phyloP scores from a whole-genome alignment of 2,888 invertebrate genomes.

The Parochlus steinenii region DNA sequence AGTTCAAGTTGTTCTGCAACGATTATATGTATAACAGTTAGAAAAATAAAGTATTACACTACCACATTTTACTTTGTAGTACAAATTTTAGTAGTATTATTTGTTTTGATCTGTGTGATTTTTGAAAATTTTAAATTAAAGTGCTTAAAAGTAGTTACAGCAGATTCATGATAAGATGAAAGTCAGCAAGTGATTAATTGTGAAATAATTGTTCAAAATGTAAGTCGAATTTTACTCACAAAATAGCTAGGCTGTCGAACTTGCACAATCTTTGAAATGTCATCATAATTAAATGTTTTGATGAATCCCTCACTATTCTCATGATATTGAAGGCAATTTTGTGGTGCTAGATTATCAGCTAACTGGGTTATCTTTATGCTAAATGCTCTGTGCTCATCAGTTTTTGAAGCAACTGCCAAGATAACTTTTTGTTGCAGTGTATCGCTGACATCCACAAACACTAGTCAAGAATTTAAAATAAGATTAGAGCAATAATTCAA shows the following conservation, averaged over 20 bases:
- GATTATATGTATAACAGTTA: background rate
- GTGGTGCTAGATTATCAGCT: constrained; percentile 32
- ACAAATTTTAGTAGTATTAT: background rate
- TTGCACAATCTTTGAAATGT: constrained; percentile 36
- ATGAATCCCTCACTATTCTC: constrained; percentile 40
- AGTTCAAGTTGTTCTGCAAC: constrained; percentile 62
- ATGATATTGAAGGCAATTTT: constrained; percentile 49
- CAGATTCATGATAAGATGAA: background rate
- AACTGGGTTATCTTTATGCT: constrained; percentile 44
- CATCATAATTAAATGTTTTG: constrained; percentile 55
- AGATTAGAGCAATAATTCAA: constrained; percentile 5
- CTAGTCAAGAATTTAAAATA: constrained; percentile 29
- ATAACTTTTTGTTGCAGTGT: constrained; percentile 41
- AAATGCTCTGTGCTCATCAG: constrained; percentile 38
- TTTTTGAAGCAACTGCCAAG: constrained; percentile 43
- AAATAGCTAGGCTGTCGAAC: constrained; percentile 41
- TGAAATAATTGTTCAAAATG: background rate
- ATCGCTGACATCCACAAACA: constrained; percentile 52
- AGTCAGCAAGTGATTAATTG: background rate
- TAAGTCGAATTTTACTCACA: constrained; percentile 28
- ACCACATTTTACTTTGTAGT: constrained; percentile 1
- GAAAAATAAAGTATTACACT: constrained; percentile 13
- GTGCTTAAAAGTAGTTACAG: background rate
- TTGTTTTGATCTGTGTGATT: too few relatives aligned
- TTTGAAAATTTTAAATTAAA: background rate